Conservation (phyloP, 2,797 vertebrate genomes). For the Arnoldichthys spilopterus region DNA sequence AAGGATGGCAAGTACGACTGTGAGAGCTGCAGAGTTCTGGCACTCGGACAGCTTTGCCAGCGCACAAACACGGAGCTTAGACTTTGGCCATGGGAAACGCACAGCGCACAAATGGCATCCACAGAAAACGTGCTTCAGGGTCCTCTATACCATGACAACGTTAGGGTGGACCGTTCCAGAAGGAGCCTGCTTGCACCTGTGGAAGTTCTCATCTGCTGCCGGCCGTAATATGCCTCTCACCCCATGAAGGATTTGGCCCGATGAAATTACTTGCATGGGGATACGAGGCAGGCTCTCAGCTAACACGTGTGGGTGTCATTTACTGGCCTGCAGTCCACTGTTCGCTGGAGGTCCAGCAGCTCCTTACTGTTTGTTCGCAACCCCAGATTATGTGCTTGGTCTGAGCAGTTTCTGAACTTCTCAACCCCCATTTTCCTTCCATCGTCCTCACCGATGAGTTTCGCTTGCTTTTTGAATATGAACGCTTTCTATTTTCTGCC, state of each 20-base stretch:
- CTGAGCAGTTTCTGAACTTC: background rate
- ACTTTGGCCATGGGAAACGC: conserved; percentile 29
- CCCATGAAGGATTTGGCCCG: conserved; percentile 39
- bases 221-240: conserved; percentile 42
- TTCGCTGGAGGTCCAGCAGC: conserved; percentile 11
- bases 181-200: conserved; percentile 52
- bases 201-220: conserved; percentile 53
- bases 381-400: background rate
- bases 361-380: conserved; percentile 14
- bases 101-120: conserved; percentile 35
- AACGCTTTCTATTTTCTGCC: background rate
- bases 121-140: conserved; percentile 2
- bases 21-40: conserved; percentile 39
- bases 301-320: conserved; percentile 53
- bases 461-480: background rate
- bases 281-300: conserved; percentile 42
- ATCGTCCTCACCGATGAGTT: background rate
- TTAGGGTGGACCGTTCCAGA: conserved; percentile 13
- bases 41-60: conserved; percentile 33
- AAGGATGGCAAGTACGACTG: conserved; percentile 30
- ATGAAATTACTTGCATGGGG: conserved; percentile 46
- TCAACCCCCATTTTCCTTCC: background rate
- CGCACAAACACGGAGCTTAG: conserved; percentile 30
- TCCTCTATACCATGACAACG: conserved; percentile 1
- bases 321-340: conserved; percentile 34